Percentiles rank a stretch among this genome's conserved stretches.
Conservation (phyloP, 1,140 invertebrate species). For the Lepidurus apus region DNA sequence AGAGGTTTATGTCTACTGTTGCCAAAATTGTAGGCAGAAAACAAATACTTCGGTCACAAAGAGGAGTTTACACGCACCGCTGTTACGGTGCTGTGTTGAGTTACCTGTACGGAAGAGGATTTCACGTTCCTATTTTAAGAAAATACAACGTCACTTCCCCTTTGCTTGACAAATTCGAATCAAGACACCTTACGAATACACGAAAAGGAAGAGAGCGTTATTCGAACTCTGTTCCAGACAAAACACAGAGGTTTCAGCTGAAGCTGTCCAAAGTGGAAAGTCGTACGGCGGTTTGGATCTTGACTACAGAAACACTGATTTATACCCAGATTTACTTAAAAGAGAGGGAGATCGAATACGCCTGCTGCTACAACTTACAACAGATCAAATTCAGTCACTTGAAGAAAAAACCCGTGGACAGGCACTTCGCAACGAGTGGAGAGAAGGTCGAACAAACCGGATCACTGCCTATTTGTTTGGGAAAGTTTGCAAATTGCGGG, state of each 20-base stretch:
- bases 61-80: background rate
- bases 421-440: background rate
- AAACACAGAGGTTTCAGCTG: background rate
- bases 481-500: background rate
- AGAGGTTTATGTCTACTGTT: conserved; percentile 23
- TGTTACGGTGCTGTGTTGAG: conserved; percentile 16
- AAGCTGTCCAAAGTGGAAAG: background rate
- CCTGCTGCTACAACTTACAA: background rate
- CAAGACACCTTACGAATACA: background rate
- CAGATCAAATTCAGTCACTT: background rate
- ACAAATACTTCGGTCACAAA: conserved; percentile 11
- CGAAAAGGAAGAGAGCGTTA: background rate
- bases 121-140: background rate
- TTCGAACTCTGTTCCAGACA: background rate
- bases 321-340: background rate
- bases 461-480: background rate
- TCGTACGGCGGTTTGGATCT: background rate
- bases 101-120: background rate
- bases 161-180: background rate
- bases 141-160: background rate
- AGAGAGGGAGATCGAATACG: background rate
- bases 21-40: conserved; percentile 24
- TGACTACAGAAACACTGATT: background rate
- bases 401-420: background rate
- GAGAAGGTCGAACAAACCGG: background rate